Evolutionary conservation across 2,888 invertebrate species (phyloP).

Genomic region (Thera obeliscata): DNA sequence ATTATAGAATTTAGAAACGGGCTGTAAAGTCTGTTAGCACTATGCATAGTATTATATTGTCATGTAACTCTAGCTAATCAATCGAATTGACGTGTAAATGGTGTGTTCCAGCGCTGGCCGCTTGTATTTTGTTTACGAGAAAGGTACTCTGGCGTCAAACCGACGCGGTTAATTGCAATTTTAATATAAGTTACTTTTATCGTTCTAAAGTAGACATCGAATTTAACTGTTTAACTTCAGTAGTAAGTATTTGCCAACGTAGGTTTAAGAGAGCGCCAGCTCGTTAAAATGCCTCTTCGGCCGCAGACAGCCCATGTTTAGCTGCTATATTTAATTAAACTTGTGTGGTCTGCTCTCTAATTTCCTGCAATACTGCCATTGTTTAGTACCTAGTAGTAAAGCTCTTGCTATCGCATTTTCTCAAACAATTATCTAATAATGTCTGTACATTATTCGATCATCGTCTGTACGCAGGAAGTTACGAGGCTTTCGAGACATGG

Average conservation of each 20-base stretch:
- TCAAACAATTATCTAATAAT: conserved; percentile 50
- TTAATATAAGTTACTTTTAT: conserved; percentile 6
- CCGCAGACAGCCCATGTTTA: conserved; percentile 58
- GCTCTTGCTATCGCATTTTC: conserved; percentile 50
- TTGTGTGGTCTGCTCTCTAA: conserved; percentile 72
- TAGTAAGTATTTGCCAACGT: conserved; percentile 47
- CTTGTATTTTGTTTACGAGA: conserved; percentile 53
- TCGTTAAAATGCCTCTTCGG: conserved; percentile 42
- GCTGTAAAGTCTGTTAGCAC: conserved; percentile 50
- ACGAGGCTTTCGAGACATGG: conserved; percentile 50
- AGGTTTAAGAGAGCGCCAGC: conserved; percentile 28
- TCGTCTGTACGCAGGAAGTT: conserved; percentile 60
- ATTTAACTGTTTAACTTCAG: conserved; percentile 10
- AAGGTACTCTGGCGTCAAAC: conserved; percentile 37
- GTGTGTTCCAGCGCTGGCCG: conserved; percentile 65
- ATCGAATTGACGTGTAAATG: conserved; percentile 40
- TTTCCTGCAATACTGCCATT: conserved; percentile 78
- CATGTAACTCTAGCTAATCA: conserved; percentile 32
- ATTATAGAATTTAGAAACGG: background rate
- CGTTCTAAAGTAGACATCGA: conserved; percentile 6
- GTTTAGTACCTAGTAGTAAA: conserved; percentile 54
- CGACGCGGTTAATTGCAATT: conserved; percentile 10
- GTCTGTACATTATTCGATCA: background rate
- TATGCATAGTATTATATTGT: conserved; percentile 19
- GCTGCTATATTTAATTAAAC: conserved; percentile 73